These are phyloP conservation scores for Gymnodraco acuticeps DNA, from an alignment of 2,797 vertebrate species.

Conservation along the genomic window DNA sequence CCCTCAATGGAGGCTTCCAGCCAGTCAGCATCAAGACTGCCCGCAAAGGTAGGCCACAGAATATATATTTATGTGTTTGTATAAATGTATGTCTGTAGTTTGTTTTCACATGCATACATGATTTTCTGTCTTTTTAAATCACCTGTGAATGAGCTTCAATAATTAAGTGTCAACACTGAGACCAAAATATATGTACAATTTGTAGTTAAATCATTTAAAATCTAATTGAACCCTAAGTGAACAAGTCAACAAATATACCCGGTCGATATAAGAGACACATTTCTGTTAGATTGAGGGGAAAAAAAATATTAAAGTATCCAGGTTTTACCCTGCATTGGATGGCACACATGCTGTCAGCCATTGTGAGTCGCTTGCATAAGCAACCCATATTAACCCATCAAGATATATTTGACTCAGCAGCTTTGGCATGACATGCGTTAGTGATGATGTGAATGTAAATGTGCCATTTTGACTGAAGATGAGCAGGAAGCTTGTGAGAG, in stretches of 20 bases:
- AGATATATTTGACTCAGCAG: conserved; percentile 25
- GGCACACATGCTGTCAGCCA: conserved; percentile 11
- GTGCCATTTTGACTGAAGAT: conserved; percentile 40
- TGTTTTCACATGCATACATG: neutral
- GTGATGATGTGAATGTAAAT: conserved; percentile 51
- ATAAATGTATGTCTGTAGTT: neutral
- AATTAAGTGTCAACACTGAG: neutral
- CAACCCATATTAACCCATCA: conserved; percentile 29
- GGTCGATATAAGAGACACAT: neutral
- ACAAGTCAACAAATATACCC: neutral
- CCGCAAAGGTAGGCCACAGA: conserved; percentile 88
- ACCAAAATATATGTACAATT: neutral
- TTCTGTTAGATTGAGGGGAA: neutral
- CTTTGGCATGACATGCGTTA: conserved; percentile 16
- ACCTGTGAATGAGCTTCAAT: neutral
- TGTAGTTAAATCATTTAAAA: neutral
- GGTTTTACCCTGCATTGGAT: neutral
- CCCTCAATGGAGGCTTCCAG: conserved; percentile 95
- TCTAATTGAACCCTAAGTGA: conserved; percentile 1
- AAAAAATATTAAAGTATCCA: neutral
- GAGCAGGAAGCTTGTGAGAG: conserved; percentile 23
- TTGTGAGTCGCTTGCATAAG: conserved; percentile 15
- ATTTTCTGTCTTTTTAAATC: neutral
- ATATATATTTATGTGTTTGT: neutral
- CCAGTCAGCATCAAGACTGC: conserved; percentile 96